Evolutionary conservation across 2,797 vertebrate species (phyloP).

Genomic region (Schizopygopsis malacanthus): DNA sequence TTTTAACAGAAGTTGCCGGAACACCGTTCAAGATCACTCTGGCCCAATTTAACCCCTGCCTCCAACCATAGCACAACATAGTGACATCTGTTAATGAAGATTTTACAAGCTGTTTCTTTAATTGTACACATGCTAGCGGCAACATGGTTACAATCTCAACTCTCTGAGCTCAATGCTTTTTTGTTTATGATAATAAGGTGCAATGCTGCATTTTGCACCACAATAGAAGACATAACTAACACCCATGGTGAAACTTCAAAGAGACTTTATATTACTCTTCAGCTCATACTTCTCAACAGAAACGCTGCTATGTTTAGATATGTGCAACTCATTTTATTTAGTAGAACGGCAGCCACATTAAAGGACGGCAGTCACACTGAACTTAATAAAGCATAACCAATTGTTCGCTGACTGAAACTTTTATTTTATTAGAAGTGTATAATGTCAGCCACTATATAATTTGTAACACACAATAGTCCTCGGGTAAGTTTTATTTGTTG

Average conservation of each 20-base stretch:
- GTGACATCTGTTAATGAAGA: conserved; percentile 31
- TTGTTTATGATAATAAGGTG: conserved; percentile 51
- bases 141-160: conserved; percentile 19
- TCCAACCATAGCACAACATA: background rate
- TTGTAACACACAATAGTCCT: conserved; percentile 13
- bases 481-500: conserved; percentile 15
- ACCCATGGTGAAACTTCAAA: conserved; percentile 62
- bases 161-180: conserved; percentile 9
- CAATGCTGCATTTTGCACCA: conserved; percentile 40
- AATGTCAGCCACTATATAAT: conserved; percentile 34
- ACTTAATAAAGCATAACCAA: conserved; percentile 46
- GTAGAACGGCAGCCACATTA: conserved; percentile 50
- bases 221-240: conserved; percentile 52
- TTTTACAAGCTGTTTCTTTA: conserved; percentile 36
- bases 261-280: conserved; percentile 37
- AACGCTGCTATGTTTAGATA: conserved; percentile 49
- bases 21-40: background rate
- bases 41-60: background rate
- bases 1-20: background rate
- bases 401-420: conserved; percentile 29
- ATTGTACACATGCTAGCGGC: conserved; percentile 1
- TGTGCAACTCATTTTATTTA: conserved; percentile 54
- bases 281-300: conserved; percentile 45
- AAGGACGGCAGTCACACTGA: conserved; percentile 24
- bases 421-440: conserved; percentile 39